A percentile compares a stretch with the other conserved stretches of the same genome.
phyloP scores from a whole-genome alignment of 1,140 invertebrate genomes.

The Drosophila suzukii region DNA sequence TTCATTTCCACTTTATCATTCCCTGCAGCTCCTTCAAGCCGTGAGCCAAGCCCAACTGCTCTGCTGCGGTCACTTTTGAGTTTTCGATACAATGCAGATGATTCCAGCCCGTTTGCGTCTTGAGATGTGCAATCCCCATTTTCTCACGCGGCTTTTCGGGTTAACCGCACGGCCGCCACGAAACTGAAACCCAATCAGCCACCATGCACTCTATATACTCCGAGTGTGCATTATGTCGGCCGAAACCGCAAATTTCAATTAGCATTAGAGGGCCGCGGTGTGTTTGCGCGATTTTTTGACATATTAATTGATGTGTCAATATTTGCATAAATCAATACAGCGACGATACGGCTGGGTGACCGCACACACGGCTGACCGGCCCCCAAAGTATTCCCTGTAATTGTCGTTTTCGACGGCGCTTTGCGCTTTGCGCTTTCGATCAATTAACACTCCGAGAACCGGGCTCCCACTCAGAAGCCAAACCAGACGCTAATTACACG shows the following conservation, averaged over 20 bases:
- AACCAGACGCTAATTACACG: constrained; percentile 66
- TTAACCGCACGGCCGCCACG: constrained; percentile 34
- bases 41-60: not conserved
- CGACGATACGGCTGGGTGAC: constrained; percentile 15
- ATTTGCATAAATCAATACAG: constrained; percentile 66
- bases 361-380: not conserved
- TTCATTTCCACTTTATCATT: constrained; percentile 2
- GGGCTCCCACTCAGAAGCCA: constrained; percentile 20
- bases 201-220: constrained; percentile 16
- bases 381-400: constrained; percentile 3
- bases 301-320: constrained; percentile 72
- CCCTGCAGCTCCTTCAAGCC: not conserved
- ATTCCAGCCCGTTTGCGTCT: constrained; percentile 4
- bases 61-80: constrained; percentile 1
- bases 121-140: constrained; percentile 14
- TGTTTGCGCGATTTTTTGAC: constrained; percentile 48
- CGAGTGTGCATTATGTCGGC: constrained; percentile 1
- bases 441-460: constrained; percentile 60
- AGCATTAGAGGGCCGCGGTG: constrained; percentile 34
- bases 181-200: constrained; percentile 42
- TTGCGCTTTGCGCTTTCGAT: constrained; percentile 25
- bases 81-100: not conserved
- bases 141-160: constrained; percentile 45
- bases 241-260: constrained; percentile 72
- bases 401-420: constrained; percentile 24